These are phyloP conservation scores for Myxocyprinus asiaticus DNA, from an alignment of 2,113 vertebrate genomes.

Conservation along the genomic window DNA sequence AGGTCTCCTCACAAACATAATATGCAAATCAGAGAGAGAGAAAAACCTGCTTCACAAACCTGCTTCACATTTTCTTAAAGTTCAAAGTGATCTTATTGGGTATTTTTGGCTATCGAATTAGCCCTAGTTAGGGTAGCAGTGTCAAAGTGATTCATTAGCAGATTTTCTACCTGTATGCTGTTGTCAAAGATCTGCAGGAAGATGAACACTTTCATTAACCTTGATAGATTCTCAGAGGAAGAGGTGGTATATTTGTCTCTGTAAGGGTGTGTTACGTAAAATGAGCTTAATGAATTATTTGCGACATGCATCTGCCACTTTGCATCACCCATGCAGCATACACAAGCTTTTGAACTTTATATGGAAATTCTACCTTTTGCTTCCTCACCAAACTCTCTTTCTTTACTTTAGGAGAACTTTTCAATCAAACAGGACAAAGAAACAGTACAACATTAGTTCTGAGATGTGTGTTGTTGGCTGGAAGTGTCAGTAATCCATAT, in stretches of 20 bases:
- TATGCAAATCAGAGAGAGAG: neutral
- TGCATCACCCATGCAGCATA: constrained; percentile 9
- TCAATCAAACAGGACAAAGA: neutral
- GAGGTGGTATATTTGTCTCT: neutral
- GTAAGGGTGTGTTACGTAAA: neutral
- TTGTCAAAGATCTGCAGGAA: neutral
- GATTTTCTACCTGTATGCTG: neutral
- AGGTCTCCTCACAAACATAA: neutral
- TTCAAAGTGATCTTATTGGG: no score
- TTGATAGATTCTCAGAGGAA: neutral
- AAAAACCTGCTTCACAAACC: neutral
- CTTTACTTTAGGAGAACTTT: neutral
- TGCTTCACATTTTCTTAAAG: neutral
- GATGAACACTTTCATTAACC: constrained; percentile 11
- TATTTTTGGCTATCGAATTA: neutral
- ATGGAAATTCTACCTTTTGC: neutral
- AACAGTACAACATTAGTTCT: neutral
- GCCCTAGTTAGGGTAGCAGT: neutral
- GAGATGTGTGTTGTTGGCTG: neutral
- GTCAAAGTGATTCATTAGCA: neutral
- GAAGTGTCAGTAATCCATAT: neutral
- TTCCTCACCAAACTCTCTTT: neutral
- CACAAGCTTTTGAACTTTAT: neutral
- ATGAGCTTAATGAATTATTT: constrained; percentile 25
- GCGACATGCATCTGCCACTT: constrained; percentile 18